phyloP scores from a whole-genome alignment of 2,113 vertebrate genomes.

The Spheniscus mendiculus region DNA sequence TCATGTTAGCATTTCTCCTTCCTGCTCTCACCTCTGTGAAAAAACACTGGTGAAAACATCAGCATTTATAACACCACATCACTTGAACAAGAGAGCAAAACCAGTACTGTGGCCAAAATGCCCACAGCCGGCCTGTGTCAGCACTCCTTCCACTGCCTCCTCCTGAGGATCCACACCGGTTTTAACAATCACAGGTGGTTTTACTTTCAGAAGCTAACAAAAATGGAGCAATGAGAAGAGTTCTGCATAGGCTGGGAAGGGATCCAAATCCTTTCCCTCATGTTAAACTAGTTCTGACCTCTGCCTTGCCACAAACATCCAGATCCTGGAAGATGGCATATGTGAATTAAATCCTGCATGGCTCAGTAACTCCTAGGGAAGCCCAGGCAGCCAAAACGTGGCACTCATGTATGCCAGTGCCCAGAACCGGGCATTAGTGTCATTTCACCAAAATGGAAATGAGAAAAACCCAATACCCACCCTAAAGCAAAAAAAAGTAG shows the following conservation, averaged over 20 bases:
- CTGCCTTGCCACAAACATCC: background rate
- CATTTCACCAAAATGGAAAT: background rate
- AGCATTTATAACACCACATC: rapidly evolving
- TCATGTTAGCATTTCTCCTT: background rate
- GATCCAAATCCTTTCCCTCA: background rate
- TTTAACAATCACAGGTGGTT: background rate
- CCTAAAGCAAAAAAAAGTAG: background rate
- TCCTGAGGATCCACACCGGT: rapidly evolving
- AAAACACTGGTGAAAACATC: background rate
- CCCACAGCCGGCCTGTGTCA: background rate
- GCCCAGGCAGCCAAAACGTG: rapidly evolving
- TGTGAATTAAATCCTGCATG: rapidly evolving
- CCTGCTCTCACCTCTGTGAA: background rate
- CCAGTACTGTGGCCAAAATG: background rate
- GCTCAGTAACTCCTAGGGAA: background rate
- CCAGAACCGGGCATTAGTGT: rapidly evolving
- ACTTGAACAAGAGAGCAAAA: background rate
- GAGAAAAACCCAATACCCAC: background rate
- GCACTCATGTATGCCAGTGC: rapidly evolving
- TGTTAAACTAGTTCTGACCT: background rate
- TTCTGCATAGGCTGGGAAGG: background rate
- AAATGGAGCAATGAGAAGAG: background rate
- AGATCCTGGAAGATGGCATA: background rate
- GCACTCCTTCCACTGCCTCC: background rate
- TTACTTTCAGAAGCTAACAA: background rate